Evolutionary conservation across 2,113 vertebrate genomes (phyloP).

Genomic region (Sebastes fasciatus): DNA sequence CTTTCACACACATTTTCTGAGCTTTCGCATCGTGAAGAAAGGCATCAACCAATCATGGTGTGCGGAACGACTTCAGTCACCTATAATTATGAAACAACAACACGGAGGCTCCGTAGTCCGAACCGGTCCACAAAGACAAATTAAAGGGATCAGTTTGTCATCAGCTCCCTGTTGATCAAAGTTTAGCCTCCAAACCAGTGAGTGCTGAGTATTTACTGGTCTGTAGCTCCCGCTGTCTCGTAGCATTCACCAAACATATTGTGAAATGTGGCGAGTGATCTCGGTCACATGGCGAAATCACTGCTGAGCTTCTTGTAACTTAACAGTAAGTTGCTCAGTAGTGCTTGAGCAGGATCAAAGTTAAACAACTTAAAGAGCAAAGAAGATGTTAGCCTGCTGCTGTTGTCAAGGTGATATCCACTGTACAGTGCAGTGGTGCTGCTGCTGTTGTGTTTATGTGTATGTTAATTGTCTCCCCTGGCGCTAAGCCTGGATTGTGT

Average conservation of each 20-base stretch:
- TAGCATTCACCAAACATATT: background rate
- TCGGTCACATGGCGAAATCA: background rate
- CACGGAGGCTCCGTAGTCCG: too few species aligned
- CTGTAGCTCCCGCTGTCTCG: background rate
- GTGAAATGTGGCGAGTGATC: background rate
- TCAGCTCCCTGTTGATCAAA: background rate
- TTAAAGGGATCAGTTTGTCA: background rate
- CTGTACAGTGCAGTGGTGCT: constrained; percentile 25
- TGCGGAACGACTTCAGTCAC: too few species aligned
- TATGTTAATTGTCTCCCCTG: constrained; percentile 79
- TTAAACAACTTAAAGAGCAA: constrained; percentile 17
- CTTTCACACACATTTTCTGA: too few species aligned
- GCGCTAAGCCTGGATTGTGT: constrained; percentile 52
- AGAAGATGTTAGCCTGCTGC: constrained; percentile 27
- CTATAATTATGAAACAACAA: too few species aligned
- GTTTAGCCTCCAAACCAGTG: background rate
- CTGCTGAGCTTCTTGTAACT: background rate
- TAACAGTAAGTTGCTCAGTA: background rate
- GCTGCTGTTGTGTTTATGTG: constrained; percentile 61
- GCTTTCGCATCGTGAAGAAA: too few species aligned
- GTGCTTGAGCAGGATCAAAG: constrained; percentile 23
- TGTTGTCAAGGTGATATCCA: constrained; percentile 40
- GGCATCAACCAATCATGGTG: too few species aligned
- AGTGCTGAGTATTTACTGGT: background rate
- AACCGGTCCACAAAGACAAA: background rate